A percentile compares a stretch with the other conserved stretches of the same genome.
Evolutionary conservation across 2,113 vertebrate species (phyloP).

Genomic region (Bufo bufo): DNA sequence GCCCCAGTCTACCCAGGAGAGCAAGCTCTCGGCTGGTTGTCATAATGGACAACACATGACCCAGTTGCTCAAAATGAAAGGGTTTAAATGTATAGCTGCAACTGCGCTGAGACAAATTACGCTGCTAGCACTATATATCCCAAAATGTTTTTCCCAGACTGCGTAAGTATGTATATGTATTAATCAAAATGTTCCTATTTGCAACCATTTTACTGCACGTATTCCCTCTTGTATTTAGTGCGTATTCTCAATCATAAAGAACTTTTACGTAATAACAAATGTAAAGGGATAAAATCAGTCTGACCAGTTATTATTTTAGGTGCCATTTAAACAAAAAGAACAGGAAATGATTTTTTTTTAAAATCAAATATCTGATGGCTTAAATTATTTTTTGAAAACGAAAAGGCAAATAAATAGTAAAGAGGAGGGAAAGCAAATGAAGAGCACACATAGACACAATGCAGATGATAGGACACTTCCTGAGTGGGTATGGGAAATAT

Average conservation of each 20-base stretch:
- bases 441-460: not conserved
- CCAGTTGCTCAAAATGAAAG: no score
- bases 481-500: not conserved
- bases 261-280: not conserved
- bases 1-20: no score
- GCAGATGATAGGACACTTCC: not conserved
- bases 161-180: not conserved
- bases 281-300: not conserved
- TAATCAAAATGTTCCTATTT: not conserved
- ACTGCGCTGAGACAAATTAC: no score
- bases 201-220: not conserved
- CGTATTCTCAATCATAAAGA: not conserved
- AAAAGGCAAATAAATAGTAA: conserved; percentile 5
- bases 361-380: not conserved
- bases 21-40: no score
- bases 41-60: no score
- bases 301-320: not conserved
- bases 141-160: no score
- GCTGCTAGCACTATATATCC: no score
- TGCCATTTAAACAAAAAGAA: not conserved
- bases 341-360: not conserved
- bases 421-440: not conserved
- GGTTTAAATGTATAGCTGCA: no score
- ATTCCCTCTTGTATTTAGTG: not conserved
- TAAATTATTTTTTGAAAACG: not conserved